These are phyloP conservation scores for Cremastobaeus sp. DNA, from an alignment of 2,888 invertebrate species.

Conservation along the genomic window DNA sequence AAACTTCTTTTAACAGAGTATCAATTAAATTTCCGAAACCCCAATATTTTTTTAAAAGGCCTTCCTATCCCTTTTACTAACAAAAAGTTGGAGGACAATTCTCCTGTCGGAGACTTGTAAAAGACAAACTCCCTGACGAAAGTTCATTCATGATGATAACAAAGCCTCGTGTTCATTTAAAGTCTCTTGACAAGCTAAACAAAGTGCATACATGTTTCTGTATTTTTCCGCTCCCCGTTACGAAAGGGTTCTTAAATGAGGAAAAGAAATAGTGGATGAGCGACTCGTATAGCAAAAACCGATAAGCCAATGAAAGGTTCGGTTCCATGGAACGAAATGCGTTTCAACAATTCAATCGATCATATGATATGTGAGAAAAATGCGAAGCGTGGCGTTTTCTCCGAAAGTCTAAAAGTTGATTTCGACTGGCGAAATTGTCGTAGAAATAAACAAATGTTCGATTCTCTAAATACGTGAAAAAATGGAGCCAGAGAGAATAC, in stretches of 20 bases:
- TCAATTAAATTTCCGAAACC: conserved; percentile 50
- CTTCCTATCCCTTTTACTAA: conserved; percentile 19
- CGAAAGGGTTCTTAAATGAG: conserved; percentile 22
- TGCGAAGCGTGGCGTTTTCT: too few relatives aligned
- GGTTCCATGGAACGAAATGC: too few relatives aligned
- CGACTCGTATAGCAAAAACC: too few relatives aligned
- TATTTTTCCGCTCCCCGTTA: conserved; percentile 22
- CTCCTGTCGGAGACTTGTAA: conserved; percentile 22
- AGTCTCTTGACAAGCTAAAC: conserved; percentile 44
- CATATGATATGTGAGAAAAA: too few relatives aligned
- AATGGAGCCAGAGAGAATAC: conserved; percentile 19
- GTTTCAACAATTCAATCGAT: too few relatives aligned
- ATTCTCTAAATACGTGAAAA: conserved; percentile 7
- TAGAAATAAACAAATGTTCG: conserved; percentile 8
- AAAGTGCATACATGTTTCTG: conserved; percentile 47
- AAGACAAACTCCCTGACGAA: conserved; percentile 54
- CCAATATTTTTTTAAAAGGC: conserved; percentile 45
- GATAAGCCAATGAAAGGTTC: too few relatives aligned
- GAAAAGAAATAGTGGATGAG: conserved; percentile 18
- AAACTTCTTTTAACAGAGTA: conserved; percentile 23
- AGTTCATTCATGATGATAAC: conserved; percentile 56
- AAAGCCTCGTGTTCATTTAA: conserved; percentile 57
- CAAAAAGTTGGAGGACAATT: conserved; percentile 50
- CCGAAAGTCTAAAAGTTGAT: not conserved
- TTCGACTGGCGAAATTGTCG: not conserved